Evolutionary conservation across 2,888 invertebrate genomes (phyloP), one percentile per base, ranked within the genome.

Genomic region (Tipula vernalis): DNA sequence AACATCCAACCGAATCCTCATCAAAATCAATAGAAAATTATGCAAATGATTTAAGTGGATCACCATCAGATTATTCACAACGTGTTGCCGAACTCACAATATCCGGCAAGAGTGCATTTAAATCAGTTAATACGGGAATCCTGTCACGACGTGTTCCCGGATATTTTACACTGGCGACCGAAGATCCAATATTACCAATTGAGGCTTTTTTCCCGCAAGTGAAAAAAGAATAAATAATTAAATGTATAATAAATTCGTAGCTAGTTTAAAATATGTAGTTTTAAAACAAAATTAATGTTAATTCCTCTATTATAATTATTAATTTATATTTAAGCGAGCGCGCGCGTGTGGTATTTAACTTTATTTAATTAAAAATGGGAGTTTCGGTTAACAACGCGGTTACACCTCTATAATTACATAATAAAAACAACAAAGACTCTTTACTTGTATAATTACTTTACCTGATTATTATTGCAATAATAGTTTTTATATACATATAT

Each of bases 181-280:
- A 96, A 88, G 96, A 96, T 90, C 96, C 96, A 0, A 95, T 96
- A 86, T 91, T 96, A 86, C 96, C 96, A 0, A 95, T 96, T 88
- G 96, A 96, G 91, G 95, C 96, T 0, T 96, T 96, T 91, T 96
- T 96, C 90, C 95, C 96, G 18, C 95, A 95, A 89, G 90, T 95
- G 88, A 94, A 93, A 90, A 94, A 93, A 90, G 93, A 93, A 91
- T 92, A 93, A 90, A 86, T 13, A 47, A 71, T 36, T 15, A n/a
- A 51, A 5, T 57, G 2, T 18, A 18, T 28, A 71, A 71, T 28
- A n/a, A 10, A 44, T 44, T 44, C 51, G n/a, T 51, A 51, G n/a
- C n/a, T n/a, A n/a, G 3, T n/a, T 51, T 51, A 51, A 51, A 51
- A n/a, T 28, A 28, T 28, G 28, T 51, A 51, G n/a, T 15, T 51